A percentile compares a stretch with the other conserved stretches of the same genome.
Conservation (phyloP, 1,140 invertebrate genomes). For the Papilio polyxenes region DNA sequence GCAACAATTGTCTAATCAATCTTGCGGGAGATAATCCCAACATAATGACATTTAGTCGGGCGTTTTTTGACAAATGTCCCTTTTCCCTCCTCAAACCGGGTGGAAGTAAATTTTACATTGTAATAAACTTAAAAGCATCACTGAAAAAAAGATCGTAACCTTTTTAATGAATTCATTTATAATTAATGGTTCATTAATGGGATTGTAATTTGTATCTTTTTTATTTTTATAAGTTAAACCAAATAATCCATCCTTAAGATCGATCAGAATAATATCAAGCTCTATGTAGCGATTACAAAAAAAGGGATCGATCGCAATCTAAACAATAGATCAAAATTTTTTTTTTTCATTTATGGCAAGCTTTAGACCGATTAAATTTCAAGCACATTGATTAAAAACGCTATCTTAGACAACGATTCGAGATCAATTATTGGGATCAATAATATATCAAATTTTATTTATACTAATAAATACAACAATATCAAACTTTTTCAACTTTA, state of each 20-base stretch:
- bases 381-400: too few relatives aligned
- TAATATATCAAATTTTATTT: too few relatives aligned
- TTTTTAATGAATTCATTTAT: conserved; percentile 1
- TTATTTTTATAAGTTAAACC: background rate
- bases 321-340: background rate
- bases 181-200: conserved; percentile 11
- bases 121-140: conserved; percentile 30
- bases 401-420: too few relatives aligned
- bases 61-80: conserved; percentile 27
- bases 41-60: conserved; percentile 9
- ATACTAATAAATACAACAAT: background rate
- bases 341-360: too few relatives aligned
- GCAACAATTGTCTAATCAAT: conserved; percentile 21
- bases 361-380: too few relatives aligned
- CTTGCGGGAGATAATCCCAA: conserved; percentile 11
- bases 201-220: background rate
- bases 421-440: too few relatives aligned
- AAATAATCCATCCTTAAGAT: background rate
- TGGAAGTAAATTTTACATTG: conserved; percentile 22
- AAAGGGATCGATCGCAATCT: background rate
- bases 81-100: background rate
- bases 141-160: conserved; percentile 19
- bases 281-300: background rate
- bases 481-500: too few relatives aligned
- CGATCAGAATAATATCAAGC: background rate